Evolutionary conservation across 2,113 vertebrate genomes (phyloP).

Genomic region (Anthoscopus minutus): DNA sequence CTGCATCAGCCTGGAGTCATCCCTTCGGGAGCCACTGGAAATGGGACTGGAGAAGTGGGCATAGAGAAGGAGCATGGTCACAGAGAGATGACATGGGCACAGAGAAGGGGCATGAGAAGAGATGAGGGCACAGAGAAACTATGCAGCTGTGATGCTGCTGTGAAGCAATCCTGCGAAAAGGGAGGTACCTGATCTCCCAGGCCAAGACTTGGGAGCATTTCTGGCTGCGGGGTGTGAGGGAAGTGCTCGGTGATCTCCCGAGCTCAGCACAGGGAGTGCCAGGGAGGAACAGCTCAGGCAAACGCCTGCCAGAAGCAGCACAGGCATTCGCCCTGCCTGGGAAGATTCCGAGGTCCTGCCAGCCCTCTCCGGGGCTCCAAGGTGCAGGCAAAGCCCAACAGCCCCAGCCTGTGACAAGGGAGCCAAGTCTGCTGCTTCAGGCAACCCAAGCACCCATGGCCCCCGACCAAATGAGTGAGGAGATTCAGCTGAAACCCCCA

Average conservation of each 20-base stretch:
- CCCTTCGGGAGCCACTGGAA: background rate
- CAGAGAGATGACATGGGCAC: background rate
- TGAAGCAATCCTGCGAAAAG: background rate
- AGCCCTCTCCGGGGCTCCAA: background rate
- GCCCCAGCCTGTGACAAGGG: accelerated
- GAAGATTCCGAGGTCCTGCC: background rate
- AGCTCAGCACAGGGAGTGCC: background rate
- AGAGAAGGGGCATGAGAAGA: too few species aligned
- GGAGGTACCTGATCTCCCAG: background rate
- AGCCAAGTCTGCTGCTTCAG: background rate
- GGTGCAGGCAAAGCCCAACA: accelerated
- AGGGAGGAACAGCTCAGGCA: background rate
- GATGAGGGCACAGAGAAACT: too few species aligned
- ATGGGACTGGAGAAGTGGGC: background rate
- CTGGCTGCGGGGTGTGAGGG: background rate
- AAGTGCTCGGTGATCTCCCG: background rate
- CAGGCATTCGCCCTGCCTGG: background rate
- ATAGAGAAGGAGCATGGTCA: accelerated
- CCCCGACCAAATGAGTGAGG: accelerated
- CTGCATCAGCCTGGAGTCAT: background rate
- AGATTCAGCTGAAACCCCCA: background rate
- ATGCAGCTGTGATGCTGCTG: background rate
- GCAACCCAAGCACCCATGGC: background rate
- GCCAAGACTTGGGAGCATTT: accelerated
- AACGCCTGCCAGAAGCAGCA: background rate